These are phyloP conservation scores for Pinctada fucata DNA, from an alignment of 2,888 invertebrate genomes.

Conservation along the genomic window DNA sequence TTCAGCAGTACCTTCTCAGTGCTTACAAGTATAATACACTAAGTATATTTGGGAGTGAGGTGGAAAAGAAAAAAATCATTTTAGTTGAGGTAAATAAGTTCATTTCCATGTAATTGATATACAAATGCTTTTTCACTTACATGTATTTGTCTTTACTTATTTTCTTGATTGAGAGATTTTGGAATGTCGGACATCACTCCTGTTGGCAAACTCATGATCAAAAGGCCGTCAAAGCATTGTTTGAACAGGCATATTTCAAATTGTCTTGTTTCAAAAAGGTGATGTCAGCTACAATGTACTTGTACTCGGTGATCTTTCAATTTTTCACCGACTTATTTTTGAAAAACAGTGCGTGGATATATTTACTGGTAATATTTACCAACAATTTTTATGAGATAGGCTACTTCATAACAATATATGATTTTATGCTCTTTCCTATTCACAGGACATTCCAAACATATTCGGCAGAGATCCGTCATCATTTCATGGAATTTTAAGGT, in stretches of 20 bases:
- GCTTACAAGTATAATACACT: slow-evolving; percentile 84
- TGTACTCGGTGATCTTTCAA: too few relatives aligned
- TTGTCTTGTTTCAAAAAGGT: too few relatives aligned
- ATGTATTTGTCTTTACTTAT: not conserved
- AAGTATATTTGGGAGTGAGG: slow-evolving; percentile 55
- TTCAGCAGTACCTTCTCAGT: slow-evolving; percentile 86
- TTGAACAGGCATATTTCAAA: too few relatives aligned
- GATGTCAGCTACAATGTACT: too few relatives aligned
- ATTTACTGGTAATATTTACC: not conserved
- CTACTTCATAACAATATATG: too few relatives aligned
- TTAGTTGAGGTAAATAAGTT: slow-evolving; percentile 68
- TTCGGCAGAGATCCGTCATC: slow-evolving; percentile 83
- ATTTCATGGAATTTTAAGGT: slow-evolving; percentile 85
- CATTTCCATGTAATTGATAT: not conserved
- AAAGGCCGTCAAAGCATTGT: too few relatives aligned
- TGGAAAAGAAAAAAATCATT: slow-evolving; percentile 58
- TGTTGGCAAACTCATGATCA: too few relatives aligned
- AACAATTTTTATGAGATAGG: too few relatives aligned
- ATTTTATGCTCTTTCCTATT: slow-evolving; percentile 4
- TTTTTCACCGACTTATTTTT: too few relatives aligned
- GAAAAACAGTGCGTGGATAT: not conserved
- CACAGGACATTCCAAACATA: slow-evolving; percentile 87
- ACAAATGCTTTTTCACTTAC: not conserved
- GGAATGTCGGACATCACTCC: too few relatives aligned
- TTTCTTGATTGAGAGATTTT: too few relatives aligned